These are phyloP conservation scores for Leptoclinus maculatus DNA, from an alignment of 2,797 vertebrate genomes.

Conservation along the genomic window DNA sequence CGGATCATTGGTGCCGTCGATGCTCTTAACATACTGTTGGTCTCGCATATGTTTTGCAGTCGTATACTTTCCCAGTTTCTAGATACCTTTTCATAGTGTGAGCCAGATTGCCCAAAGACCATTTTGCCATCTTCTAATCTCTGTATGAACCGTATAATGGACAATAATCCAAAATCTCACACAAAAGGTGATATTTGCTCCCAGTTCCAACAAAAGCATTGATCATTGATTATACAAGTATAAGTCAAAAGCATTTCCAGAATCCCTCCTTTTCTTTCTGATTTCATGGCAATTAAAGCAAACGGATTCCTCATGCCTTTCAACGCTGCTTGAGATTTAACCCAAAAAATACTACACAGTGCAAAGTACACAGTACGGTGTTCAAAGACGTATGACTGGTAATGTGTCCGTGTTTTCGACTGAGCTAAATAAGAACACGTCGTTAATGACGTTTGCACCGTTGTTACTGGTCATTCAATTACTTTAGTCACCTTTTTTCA, in stretches of 20 bases:
- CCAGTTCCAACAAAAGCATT: neutral
- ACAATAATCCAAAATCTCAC: neutral
- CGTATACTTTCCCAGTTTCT: neutral
- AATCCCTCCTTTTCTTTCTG: neutral
- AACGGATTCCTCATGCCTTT: neutral
- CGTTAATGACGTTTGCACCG: slow-evolving; percentile 13
- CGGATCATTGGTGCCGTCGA: neutral
- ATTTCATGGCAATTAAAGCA: slow-evolving; percentile 6
- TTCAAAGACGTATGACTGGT: slow-evolving; percentile 57
- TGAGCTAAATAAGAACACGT: slow-evolving; percentile 29
- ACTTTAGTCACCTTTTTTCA: neutral
- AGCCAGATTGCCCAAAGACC: neutral
- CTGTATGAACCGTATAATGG: neutral
- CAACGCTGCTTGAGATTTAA: slow-evolving; percentile 26
- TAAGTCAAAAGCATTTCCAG: neutral
- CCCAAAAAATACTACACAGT: neutral
- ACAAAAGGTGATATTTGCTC: neutral
- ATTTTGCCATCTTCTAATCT: slow-evolving; percentile 1
- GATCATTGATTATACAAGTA: neutral
- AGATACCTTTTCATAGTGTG: neutral
- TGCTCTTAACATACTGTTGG: neutral
- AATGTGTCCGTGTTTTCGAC: slow-evolving; percentile 14
- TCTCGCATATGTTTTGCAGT: neutral
- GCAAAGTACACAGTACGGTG: neutral
- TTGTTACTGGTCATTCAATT: slow-evolving; percentile 27